Conservation (phyloP, 2,888 invertebrate species). For the Ptychoptera albimana region DNA sequence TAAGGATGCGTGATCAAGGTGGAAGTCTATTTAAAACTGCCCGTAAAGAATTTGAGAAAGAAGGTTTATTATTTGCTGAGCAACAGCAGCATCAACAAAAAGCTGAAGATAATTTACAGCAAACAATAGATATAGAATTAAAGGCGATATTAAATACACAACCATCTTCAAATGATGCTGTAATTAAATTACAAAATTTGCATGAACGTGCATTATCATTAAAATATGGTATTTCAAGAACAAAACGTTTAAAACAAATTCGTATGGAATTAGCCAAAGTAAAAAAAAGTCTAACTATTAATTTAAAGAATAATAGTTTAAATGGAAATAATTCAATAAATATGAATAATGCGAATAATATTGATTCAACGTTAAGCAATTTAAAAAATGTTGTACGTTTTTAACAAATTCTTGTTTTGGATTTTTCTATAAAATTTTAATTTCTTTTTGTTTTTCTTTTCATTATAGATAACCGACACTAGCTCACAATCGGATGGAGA, state of each 20-base stretch:
- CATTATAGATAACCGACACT: slow-evolving; percentile 13
- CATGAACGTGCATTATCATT: slow-evolving; percentile 44
- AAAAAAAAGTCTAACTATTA: slow-evolving; percentile 24
- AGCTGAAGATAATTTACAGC: slow-evolving; percentile 35
- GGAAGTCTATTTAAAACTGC: slow-evolving; percentile 62
- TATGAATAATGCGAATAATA: not conserved
- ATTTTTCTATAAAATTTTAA: not conserved
- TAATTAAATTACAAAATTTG: slow-evolving; percentile 38
- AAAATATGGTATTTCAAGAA: slow-evolving; percentile 38
- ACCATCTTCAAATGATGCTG: slow-evolving; percentile 21
- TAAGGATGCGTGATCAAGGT: slow-evolving; percentile 82
- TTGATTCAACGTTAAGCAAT: not conserved
- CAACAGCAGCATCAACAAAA: slow-evolving; percentile 13
- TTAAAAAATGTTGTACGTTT: not conserved
- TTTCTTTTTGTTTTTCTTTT: not conserved
- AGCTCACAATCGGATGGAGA: slow-evolving; percentile 27
- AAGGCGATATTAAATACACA: slow-evolving; percentile 25
- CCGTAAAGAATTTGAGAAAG: slow-evolving; percentile 45
- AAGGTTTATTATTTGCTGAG: slow-evolving; percentile 21
- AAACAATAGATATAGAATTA: slow-evolving; percentile 39
- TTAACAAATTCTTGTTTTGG: not conserved
- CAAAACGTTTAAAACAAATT: slow-evolving; percentile 40
- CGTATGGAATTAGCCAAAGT: slow-evolving; percentile 40
- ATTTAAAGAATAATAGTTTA: too few species aligned
- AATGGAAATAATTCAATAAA: slow-evolving; percentile 18